These are phyloP conservation scores for Pedetes capensis DNA, from an alignment of 2,113 vertebrate species.

Conservation along the genomic window DNA sequence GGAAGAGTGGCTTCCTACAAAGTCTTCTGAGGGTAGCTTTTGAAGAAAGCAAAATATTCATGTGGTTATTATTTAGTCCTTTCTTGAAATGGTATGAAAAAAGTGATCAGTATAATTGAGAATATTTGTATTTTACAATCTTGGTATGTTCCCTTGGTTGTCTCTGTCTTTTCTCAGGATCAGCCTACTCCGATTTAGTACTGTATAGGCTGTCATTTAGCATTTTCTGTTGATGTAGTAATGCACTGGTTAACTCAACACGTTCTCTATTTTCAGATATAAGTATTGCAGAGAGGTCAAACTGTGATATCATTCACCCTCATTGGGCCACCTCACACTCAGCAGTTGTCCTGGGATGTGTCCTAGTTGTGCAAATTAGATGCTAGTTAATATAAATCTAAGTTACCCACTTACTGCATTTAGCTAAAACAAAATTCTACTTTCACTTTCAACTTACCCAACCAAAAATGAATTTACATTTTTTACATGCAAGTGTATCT, in stretches of 20 bases:
- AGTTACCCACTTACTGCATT: slow-evolving; percentile 66
- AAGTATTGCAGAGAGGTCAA: slow-evolving; percentile 11
- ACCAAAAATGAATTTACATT: slow-evolving; percentile 67
- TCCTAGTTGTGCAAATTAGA: slow-evolving; percentile 77
- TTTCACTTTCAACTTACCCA: slow-evolving; percentile 61
- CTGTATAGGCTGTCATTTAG: not conserved
- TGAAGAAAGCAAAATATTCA: slow-evolving; percentile 25
- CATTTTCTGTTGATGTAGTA: slow-evolving; percentile 13
- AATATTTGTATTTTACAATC: not conserved
- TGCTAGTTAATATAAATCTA: slow-evolving; percentile 74
- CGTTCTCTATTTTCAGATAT: slow-evolving; percentile 19
- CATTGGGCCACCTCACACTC: slow-evolving; percentile 9
- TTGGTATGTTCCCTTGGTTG: not conserved
- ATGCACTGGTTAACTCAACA: slow-evolving; percentile 7
- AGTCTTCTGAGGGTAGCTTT: slow-evolving; percentile 35
- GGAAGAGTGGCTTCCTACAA: slow-evolving; percentile 22
- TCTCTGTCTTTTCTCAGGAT: not conserved
- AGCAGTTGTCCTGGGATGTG: slow-evolving; percentile 59
- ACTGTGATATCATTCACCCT: not conserved
- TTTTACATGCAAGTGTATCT: slow-evolving; percentile 66
- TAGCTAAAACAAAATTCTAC: slow-evolving; percentile 70
- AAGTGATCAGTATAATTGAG: slow-evolving; percentile 7
- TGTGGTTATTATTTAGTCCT: slow-evolving; percentile 38
- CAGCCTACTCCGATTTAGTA: not conserved
- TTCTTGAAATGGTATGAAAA: slow-evolving; percentile 55